Evolutionary conservation across 2,888 invertebrate species (phyloP).

Genomic region (Eupithecia subfuscata): DNA sequence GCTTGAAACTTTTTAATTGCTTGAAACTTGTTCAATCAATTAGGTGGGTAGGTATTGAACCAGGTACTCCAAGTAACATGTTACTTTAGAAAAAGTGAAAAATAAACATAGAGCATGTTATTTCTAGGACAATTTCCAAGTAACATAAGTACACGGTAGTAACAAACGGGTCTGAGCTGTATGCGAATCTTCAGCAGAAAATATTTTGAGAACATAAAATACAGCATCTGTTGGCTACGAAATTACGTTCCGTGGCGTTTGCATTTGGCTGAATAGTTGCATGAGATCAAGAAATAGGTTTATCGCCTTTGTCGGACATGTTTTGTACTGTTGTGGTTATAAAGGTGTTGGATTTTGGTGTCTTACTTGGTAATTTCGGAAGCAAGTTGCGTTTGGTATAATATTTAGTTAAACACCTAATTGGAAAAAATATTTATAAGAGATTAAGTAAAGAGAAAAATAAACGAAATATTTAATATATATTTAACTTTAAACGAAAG

Average conservation of each 20-base stretch:
- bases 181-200: slow-evolving; percentile 12
- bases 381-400: too few species aligned
- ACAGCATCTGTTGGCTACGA: slow-evolving; percentile 25
- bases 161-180: slow-evolving; percentile 2
- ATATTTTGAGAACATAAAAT: slow-evolving; percentile 20
- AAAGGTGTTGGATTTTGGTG: not conserved
- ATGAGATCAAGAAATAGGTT: slow-evolving; percentile 16
- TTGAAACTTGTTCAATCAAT: not conserved
- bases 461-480: not conserved
- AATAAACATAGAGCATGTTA: not conserved
- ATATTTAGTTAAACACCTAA: too few species aligned
- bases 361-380: too few species aligned
- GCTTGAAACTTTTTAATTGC: not conserved
- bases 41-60: not conserved
- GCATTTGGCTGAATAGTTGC: slow-evolving; percentile 23
- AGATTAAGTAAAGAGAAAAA: not conserved
- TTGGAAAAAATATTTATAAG: not conserved
- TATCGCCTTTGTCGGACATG: slow-evolving; percentile 3
- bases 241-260: slow-evolving; percentile 27
- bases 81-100: not conserved
- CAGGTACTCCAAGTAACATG: not conserved
- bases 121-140: not conserved
- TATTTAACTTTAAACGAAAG: not conserved
- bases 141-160: not conserved
- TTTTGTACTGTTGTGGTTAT: not conserved